Conservation (phyloP, 2,113 vertebrate genomes). For the Kryptolebias marmoratus region DNA sequence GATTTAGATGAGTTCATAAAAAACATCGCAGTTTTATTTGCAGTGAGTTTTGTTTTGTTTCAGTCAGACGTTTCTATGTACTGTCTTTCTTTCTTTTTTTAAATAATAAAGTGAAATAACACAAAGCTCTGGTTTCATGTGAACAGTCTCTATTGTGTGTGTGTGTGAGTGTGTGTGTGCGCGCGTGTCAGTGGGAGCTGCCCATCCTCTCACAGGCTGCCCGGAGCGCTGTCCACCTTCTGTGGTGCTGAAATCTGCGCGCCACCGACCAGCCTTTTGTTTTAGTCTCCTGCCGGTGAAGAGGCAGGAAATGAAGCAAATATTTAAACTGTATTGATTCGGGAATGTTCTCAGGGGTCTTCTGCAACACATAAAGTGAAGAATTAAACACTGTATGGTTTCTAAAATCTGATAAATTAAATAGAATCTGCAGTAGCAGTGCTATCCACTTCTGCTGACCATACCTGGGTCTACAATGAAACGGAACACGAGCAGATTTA, state of each 20-base stretch:
- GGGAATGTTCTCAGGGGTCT: slow-evolving; percentile 36
- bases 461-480: neutral
- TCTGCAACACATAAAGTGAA: neutral
- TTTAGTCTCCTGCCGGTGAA: slow-evolving; percentile 42
- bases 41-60: neutral
- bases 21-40: too few relatives aligned
- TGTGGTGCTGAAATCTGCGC: slow-evolving; percentile 81
- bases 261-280: slow-evolving; percentile 66
- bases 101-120: slow-evolving; percentile 60
- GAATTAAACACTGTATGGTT: too few relatives aligned
- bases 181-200: slow-evolving; percentile 44
- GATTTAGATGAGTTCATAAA: too few relatives aligned
- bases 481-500: neutral
- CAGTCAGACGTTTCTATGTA: neutral
- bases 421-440: neutral
- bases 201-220: slow-evolving; percentile 45
- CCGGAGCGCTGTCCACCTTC: slow-evolving; percentile 77
- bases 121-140: slow-evolving; percentile 39
- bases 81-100: slow-evolving; percentile 18
- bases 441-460: neutral
- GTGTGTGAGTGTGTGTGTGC: slow-evolving; percentile 6
- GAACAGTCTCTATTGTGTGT: slow-evolving; percentile 2
- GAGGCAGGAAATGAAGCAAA: slow-evolving; percentile 26
- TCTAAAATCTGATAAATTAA: neutral
- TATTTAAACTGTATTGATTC: slow-evolving; percentile 12